Percentiles rank a stretch among this genome's conserved stretches.
Conservation (phyloP, 2,888 invertebrate genomes). For the Volucella inanis region DNA sequence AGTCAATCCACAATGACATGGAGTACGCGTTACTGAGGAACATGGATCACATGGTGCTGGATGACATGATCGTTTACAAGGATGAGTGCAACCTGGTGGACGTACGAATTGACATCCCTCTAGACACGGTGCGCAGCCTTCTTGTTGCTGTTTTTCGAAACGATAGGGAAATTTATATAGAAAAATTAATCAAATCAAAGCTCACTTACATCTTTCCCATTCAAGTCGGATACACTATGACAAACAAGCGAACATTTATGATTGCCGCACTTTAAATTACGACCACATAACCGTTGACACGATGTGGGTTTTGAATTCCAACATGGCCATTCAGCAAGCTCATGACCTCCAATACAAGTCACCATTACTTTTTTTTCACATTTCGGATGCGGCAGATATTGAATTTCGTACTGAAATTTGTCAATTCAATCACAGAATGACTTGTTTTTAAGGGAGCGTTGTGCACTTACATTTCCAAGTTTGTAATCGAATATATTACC, state of each 20-base stretch:
- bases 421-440: not conserved
- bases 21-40: slow-evolving; percentile 86
- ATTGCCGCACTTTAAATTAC: slow-evolving; percentile 88
- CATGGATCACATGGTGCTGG: slow-evolving; percentile 91
- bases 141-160: slow-evolving; percentile 80
- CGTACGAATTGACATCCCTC: slow-evolving; percentile 86
- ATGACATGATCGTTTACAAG: slow-evolving; percentile 89
- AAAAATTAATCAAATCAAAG: not conserved
- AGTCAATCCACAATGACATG: slow-evolving; percentile 93
- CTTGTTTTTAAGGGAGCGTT: not conserved
- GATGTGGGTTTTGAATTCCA: slow-evolving; percentile 88
- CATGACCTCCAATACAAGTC: slow-evolving; percentile 89
- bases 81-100: slow-evolving; percentile 90
- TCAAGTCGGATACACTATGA: slow-evolving; percentile 86
- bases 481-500: slow-evolving; percentile 86
- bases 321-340: slow-evolving; percentile 87
- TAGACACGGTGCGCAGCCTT: slow-evolving; percentile 85
- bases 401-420: slow-evolving; percentile 83
- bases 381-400: slow-evolving; percentile 87
- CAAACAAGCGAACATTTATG: slow-evolving; percentile 90
- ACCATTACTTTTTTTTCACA: slow-evolving; percentile 88
- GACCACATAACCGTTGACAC: slow-evolving; percentile 91
- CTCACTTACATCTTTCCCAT: slow-evolving; percentile 82
- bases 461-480: slow-evolving; percentile 82
- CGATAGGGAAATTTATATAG: not conserved